phyloP scores from a whole-genome alignment of 2,113 vertebrate species.

The Tetraodon nigroviridis region DNA sequence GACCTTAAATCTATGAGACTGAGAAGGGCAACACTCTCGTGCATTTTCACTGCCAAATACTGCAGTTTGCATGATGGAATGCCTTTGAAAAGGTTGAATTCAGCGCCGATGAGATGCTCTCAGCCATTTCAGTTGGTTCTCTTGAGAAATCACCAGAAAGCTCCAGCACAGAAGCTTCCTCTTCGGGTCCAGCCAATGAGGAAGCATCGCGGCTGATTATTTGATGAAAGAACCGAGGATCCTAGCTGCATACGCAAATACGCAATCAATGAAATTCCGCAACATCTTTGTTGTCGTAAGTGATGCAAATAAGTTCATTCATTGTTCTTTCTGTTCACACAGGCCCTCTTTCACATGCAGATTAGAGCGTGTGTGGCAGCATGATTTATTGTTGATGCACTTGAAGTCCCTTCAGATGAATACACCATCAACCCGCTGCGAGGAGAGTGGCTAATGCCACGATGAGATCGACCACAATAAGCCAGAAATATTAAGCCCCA shows the following conservation, averaged over 20 bases:
- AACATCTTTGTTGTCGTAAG: conserved; percentile 16
- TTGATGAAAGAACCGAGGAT: not conserved
- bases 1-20: conserved; percentile 33
- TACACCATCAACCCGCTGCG: conserved; percentile 26
- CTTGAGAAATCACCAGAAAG: conserved; percentile 15
- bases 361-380: conserved; percentile 7
- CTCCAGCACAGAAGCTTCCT: conserved; percentile 32
- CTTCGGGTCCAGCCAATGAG: conserved; percentile 1
- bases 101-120: conserved; percentile 8
- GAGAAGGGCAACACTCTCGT: conserved; percentile 32
- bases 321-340: conserved; percentile 3
- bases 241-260: not conserved
- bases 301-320: conserved; percentile 13
- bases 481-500: conserved; percentile 23
- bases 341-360: conserved; percentile 19
- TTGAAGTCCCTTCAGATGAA: conserved; percentile 28
- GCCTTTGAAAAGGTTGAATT: conserved; percentile 29
- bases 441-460: conserved; percentile 10
- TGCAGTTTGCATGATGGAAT: conserved; percentile 28
- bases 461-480: conserved; percentile 28
- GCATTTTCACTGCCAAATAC: conserved; percentile 29
- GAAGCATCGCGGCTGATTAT: not conserved
- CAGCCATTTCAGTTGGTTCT: conserved; percentile 12
- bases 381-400: conserved; percentile 38
- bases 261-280: not conserved